Conservation (phyloP, 2,797 vertebrate genomes). For the Melanotaenia nigrans region DNA sequence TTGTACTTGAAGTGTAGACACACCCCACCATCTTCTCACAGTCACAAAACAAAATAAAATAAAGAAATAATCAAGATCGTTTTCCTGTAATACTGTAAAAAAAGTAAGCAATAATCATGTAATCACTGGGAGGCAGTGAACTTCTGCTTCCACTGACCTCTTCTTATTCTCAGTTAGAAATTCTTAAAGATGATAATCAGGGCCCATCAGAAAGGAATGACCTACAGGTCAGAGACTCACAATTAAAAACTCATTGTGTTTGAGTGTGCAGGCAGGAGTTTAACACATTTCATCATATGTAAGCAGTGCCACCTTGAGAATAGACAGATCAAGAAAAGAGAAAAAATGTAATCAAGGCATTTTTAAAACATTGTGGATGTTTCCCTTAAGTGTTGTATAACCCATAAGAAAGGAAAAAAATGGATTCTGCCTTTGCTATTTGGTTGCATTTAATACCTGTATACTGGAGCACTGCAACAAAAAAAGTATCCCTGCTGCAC, state of each 20-base stretch:
- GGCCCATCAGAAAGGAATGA: constrained; percentile 39
- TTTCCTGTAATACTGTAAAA: background rate
- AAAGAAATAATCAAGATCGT: background rate
- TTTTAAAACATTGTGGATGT: no score
- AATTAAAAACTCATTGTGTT: constrained; percentile 39
- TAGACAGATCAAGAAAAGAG: no score
- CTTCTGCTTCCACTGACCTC: constrained; percentile 39
- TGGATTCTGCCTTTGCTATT: no score
- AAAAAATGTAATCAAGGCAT: no score
- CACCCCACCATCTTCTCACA: background rate
- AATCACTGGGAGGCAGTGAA: constrained; percentile 28
- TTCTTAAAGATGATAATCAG: constrained; percentile 50
- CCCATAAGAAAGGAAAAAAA: no score
- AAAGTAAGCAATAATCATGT: constrained; percentile 12
- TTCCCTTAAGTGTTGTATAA: no score
- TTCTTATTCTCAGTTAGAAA: constrained; percentile 31
- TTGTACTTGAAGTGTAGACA: background rate
- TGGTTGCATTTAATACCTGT: no score
- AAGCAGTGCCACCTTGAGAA: background rate
- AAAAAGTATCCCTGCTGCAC: background rate
- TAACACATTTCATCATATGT: background rate
- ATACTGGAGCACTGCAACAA: no score
- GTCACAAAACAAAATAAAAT: background rate
- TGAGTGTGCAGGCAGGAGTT: background rate
- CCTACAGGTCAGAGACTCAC: constrained; percentile 35